A percentile compares a stretch with the other conserved stretches of the same genome.
Evolutionary conservation across 2,888 invertebrate genomes (phyloP).

Genomic region (Spilarctia lutea): DNA sequence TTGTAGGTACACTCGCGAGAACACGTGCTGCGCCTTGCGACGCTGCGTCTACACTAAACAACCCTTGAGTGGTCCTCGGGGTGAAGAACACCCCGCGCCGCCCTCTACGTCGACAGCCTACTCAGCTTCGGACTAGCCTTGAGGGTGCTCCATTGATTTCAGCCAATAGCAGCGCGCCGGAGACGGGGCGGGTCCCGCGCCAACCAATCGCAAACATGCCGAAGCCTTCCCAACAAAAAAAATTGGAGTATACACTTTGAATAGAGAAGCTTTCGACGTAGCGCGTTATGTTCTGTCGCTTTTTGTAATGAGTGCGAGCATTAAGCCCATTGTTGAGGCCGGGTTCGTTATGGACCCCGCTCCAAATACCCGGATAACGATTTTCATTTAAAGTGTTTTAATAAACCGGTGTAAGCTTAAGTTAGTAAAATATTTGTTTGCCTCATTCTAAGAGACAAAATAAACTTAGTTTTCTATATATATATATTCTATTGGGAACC

Average conservation of each 20-base stretch:
- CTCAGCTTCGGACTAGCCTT: slow-evolving; percentile 79
- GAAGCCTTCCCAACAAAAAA: slow-evolving; percentile 82
- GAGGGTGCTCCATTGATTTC: slow-evolving; percentile 81
- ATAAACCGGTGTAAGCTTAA: slow-evolving; percentile 82
- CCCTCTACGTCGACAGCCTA: slow-evolving; percentile 85
- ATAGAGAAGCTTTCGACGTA: slow-evolving; percentile 85
- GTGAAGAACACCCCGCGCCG: slow-evolving; percentile 85
- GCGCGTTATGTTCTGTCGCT: slow-evolving; percentile 86
- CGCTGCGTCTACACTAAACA: slow-evolving; percentile 84
- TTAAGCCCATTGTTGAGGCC: slow-evolving; percentile 86
- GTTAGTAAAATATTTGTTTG: slow-evolving; percentile 66
- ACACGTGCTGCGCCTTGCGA: slow-evolving; percentile 84
- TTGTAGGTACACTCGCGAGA: slow-evolving; percentile 67
- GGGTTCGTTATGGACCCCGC: slow-evolving; percentile 85
- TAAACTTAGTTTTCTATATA: slow-evolving; percentile 24
- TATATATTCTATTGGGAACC: background rate
- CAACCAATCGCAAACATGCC: slow-evolving; percentile 70
- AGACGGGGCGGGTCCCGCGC: slow-evolving; percentile 74
- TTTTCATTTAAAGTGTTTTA: slow-evolving; percentile 86
- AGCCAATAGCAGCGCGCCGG: slow-evolving; percentile 71
- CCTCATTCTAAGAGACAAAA: slow-evolving; percentile 49
- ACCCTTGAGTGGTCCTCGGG: slow-evolving; percentile 86
- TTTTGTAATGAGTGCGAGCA: slow-evolving; percentile 86
- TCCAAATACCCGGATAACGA: slow-evolving; percentile 84
- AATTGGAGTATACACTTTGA: slow-evolving; percentile 85